phyloP scores from a whole-genome alignment of 1,140 invertebrate genomes.

The Cydia fagiglandana region DNA sequence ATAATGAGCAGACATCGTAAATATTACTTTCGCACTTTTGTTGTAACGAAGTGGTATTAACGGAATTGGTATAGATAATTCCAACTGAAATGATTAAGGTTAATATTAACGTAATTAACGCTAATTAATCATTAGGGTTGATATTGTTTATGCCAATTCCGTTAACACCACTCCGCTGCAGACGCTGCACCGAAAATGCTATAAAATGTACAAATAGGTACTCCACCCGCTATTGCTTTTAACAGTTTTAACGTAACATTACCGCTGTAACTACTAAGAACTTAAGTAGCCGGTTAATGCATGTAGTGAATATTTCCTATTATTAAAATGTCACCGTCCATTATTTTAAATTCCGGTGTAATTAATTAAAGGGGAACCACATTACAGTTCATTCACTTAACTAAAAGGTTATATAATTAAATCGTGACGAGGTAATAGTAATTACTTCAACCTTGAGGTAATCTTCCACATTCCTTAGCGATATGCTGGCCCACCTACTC shows the following conservation, averaged over 20 bases:
- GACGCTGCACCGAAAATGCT: too few relatives aligned
- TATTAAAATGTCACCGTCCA: background rate
- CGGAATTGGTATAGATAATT: too few relatives aligned
- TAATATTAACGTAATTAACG: too few relatives aligned
- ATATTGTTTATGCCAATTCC: too few relatives aligned
- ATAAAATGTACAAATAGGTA: too few relatives aligned
- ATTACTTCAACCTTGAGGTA: constrained; percentile 38
- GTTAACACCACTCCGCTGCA: too few relatives aligned
- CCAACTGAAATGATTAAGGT: too few relatives aligned
- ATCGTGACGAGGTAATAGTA: constrained; percentile 26
- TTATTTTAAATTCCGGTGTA: constrained; percentile 5
- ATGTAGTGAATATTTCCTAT: constrained; percentile 12
- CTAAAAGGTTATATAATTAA: constrained; percentile 11
- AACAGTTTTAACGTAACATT: background rate
- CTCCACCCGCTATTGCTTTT: background rate
- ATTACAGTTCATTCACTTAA: constrained; percentile 9
- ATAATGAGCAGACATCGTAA: too few relatives aligned
- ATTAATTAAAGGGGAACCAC: background rate
- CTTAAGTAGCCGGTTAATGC: background rate
- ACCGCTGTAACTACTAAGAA: background rate
- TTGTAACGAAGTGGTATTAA: too few relatives aligned
- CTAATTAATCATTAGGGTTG: too few relatives aligned
- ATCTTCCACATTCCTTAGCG: constrained; percentile 41
- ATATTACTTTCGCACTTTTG: too few relatives aligned
- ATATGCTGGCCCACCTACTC: constrained; percentile 34